Evolutionary conservation across 2,888 invertebrate species (phyloP), one percentile per base, ranked within the genome.

Genomic region (Plemyria rubiginata): DNA sequence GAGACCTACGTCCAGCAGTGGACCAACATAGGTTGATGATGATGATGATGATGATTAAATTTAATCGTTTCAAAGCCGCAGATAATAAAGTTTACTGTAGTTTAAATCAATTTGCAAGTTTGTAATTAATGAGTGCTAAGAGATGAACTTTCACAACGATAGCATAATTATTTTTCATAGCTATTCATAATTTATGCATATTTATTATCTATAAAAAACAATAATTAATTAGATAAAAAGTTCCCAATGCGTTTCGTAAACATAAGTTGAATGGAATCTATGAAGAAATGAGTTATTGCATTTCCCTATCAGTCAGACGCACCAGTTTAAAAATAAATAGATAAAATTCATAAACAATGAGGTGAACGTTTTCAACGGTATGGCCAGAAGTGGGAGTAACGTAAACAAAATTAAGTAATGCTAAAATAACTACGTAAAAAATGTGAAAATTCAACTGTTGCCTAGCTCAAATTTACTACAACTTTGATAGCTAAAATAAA

Each of bases 281-380:
- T 81, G 84, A 84, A 85, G 74, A 81, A 80, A 68, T 81, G 79
- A 86, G 80, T 84, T 82, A 84, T 85, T 83, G 73, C 74, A 66
- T 68, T 70, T 70, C 68, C 53, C 60, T 81, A 81, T 80, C 81
- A 66, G 64, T 71, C 62, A 68, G 70, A 62, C 70, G 67, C 69
- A 62, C 54, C 63, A 62, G 74, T 78, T 77, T 76, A 77, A 82
- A 84, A 79, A 81, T 80, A 82, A 68, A 66, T 72, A 73, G 80
- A 84, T 85, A 82, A 78, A 76, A 77, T 78, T 83, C 54, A 76
- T 78, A 84, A 85, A 86, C 81, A 85, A 60, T 66, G 74, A 80
- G 80, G 79, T 82, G 76, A 84, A 83, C 60, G 81, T 60, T 79
- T 83, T 73, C 69, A 71, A 54, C 61, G 72, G 72, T 74, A 76